Evolutionary conservation across 2,888 invertebrate genomes (phyloP), one percentile per base, ranked within the genome.

Genomic region (Zootermopsis nevadensis): DNA sequence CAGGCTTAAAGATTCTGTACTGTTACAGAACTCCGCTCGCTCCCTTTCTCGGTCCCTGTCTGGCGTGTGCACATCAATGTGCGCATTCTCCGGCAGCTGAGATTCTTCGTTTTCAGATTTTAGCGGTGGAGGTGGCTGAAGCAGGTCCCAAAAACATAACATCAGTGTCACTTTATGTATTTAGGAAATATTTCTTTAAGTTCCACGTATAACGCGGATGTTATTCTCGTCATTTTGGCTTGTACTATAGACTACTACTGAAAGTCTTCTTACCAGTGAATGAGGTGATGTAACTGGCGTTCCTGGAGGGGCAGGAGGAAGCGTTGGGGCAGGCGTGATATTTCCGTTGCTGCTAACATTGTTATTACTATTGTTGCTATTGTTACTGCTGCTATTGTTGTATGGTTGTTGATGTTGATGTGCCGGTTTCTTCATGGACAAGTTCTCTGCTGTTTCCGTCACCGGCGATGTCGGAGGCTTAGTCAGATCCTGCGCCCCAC

Each of bases 401-500:
- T 38, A 35, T 80, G 69, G 60, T 80, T 82, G 82, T 83, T 80
- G 60, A 77, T 76, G 60, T 79, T 82, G 82, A 84, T 80, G 38
- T 69, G 42, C 77, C 33, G 90, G 91, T 85, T 91, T 93, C 85
- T 93, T 92, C 90, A 93, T 91, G 67, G 93, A 93, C 48, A 94
- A 89, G 88, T 94, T 93, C 88, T 93, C 93, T 0, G 91, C 90
- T 6, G 88, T 88, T 85, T 90, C 90, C 86, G 86, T 86, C 87
- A 84, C 86, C 72, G 84, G 88, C 87, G 84, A 86, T 66, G 83
- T 87, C n/a, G 86, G 85, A 30, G 85, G 77, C 86, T 89, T 91
- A 77, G 91, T 91, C 69, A 94, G 90, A 87, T 94, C 94, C 87
- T 94, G 94, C 2, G 93, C 91, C 22, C 92, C 91, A 86, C 91